Conservation (phyloP, 2,888 invertebrate genomes). For the Hyposoter didymator region DNA sequence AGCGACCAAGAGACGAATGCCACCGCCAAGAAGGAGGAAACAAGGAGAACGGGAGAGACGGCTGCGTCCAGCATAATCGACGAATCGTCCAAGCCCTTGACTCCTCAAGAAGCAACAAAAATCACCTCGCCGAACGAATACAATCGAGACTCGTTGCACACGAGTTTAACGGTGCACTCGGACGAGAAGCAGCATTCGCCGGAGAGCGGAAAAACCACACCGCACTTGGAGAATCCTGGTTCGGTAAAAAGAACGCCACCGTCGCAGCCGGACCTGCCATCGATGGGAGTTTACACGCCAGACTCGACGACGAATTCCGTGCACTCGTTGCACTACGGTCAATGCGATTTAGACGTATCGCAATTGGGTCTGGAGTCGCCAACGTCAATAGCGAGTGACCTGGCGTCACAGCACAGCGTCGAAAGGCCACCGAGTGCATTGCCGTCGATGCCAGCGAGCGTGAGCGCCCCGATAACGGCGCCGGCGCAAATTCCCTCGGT, state of each 20-base stretch:
- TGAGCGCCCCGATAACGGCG: constrained; percentile 74
- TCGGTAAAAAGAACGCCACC: constrained; percentile 85
- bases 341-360: constrained; percentile 93
- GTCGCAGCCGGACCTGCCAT: constrained; percentile 88
- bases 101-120: constrained; percentile 74
- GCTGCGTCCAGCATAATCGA: constrained; percentile 55
- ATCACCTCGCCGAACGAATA: constrained; percentile 33
- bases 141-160: constrained; percentile 70
- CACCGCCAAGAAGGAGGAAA: constrained; percentile 22
- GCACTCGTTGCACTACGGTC: constrained; percentile 91
- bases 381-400: constrained; percentile 93
- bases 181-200: constrained; percentile 82
- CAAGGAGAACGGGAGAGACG: constrained; percentile 20
- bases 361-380: constrained; percentile 95
- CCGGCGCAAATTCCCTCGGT: constrained; percentile 76
- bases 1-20: constrained; percentile 19
- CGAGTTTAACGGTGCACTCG: constrained; percentile 74
- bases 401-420: constrained; percentile 90
- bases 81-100: constrained; percentile 65
- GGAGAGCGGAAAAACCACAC: constrained; percentile 84
- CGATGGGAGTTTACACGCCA: constrained; percentile 94
- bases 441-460: constrained; percentile 82
- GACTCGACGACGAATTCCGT: constrained; percentile 94
- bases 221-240: constrained; percentile 83
- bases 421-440: constrained; percentile 87